Evolutionary conservation across 2,797 vertebrate species (phyloP), one percentile per base, ranked within the genome.

Genomic region (Glossophaga mutica): DNA sequence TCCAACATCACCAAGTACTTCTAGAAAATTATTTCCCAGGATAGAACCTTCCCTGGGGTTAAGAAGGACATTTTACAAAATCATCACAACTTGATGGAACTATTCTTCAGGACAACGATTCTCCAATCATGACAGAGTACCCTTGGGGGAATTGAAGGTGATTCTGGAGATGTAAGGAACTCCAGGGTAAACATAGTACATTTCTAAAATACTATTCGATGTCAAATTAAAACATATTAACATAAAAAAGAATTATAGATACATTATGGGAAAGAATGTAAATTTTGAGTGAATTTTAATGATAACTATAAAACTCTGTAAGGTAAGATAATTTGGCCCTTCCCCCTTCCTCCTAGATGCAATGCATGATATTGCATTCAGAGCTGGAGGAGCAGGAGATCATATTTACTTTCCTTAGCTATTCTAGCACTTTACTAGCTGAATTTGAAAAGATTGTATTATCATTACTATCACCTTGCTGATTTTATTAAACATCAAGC

Each of bases 61-160:
- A 93, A 91, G 86, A 89, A 95, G 50, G 44, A 24, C 70, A 85
- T 95, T 94, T 96, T 74, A 94, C 48, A 93, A 81, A 94, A 88
- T 59, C 42, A 73, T 87, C 83, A 62, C 42, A 55, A 46, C 24
- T 65, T 59, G 14, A 77, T 57, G 55, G 79, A 90, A 73, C 91
- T 81, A 42, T 19, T 78, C 76, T 81, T 83, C 4, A 42, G 93
- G 79, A 84, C 86, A 91, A 15, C 37, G 39, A 65, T 59, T 89
- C 90, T 93, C 88, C 48, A 67, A 3, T 10, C 39, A 1, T 91
- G 29, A 32, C 24, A 32, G 68, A 81, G 42, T 42, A 26, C 87
- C 82, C 85, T 78, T 46, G 46, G 34, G 71, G 48, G 52, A 73
- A 70, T 21, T 73, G 7, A 83, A 70, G 65, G 11, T 70, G 77